phyloP scores from a whole-genome alignment of 2,797 vertebrate species.

The Enteromius radiatus region DNA sequence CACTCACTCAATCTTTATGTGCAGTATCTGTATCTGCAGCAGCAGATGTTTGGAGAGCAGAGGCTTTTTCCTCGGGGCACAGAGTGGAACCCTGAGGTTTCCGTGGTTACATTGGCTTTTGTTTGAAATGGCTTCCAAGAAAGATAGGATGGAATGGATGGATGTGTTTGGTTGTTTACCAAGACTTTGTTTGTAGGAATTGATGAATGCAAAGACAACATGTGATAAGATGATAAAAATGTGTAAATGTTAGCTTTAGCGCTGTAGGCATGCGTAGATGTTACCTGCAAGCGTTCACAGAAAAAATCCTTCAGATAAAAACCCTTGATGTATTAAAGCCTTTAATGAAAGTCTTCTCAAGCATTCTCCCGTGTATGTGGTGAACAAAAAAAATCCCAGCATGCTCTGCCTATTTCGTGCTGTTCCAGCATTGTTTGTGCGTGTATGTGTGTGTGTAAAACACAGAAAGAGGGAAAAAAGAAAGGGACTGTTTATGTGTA shows the following conservation, averaged over 20 bases:
- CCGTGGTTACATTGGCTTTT: not conserved
- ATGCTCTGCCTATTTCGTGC: slow-evolving; percentile 29
- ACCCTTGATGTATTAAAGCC: slow-evolving; percentile 44
- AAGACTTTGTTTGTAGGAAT: slow-evolving; percentile 36
- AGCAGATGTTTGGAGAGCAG: slow-evolving; percentile 25
- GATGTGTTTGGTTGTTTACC: slow-evolving; percentile 17
- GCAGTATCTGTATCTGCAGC: slow-evolving; percentile 1
- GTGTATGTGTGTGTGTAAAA: slow-evolving; percentile 16
- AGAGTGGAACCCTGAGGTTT: slow-evolving; percentile 1
- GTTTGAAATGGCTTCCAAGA: slow-evolving; percentile 4
- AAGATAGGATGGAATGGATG: slow-evolving; percentile 19
- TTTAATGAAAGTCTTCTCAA: slow-evolving; percentile 46
- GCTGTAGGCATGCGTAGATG: not conserved
- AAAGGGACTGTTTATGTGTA: not conserved
- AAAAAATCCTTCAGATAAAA: slow-evolving; percentile 30
- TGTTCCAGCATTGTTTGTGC: slow-evolving; percentile 35
- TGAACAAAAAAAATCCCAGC: slow-evolving; percentile 46
- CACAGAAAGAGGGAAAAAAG: not conserved
- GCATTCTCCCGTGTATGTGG: slow-evolving; percentile 33
- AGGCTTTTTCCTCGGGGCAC: not conserved
- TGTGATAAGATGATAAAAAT: slow-evolving; percentile 24
- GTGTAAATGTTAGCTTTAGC: slow-evolving; percentile 19
- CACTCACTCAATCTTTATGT: not conserved
- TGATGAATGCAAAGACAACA: slow-evolving; percentile 17
- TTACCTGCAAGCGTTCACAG: not conserved